Evolutionary conservation across 2,797 vertebrate species (phyloP).

Genomic region (Brachymystax lenok): DNA sequence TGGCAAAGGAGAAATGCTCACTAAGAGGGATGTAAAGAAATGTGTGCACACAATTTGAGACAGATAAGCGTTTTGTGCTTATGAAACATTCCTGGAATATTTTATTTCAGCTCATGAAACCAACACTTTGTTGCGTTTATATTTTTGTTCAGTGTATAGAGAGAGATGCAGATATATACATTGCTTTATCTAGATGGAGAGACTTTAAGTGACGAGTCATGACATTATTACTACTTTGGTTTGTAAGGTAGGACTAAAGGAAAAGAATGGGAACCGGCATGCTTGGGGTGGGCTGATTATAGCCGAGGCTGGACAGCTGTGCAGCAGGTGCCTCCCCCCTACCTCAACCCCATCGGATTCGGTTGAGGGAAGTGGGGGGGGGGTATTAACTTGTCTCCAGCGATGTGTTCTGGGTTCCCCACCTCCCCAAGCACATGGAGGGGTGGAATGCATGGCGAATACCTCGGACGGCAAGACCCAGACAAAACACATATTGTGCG

Average conservation of each 20-base stretch:
- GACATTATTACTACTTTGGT: background rate
- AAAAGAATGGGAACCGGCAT: background rate
- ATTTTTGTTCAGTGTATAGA: background rate
- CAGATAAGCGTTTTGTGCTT: too few species aligned
- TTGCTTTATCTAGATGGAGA: background rate
- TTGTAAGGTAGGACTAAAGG: background rate
- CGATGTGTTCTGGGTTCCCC: conserved; percentile 34
- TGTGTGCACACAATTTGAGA: too few species aligned
- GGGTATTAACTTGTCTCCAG: conserved; percentile 73
- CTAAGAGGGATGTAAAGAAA: too few species aligned
- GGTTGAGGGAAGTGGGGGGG: background rate
- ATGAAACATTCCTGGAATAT: too few species aligned
- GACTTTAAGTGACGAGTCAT: background rate
- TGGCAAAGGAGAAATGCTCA: too few species aligned
- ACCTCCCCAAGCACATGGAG: conserved; percentile 61
- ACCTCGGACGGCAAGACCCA: conserved; percentile 66
- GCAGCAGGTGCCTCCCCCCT: conserved; percentile 69
- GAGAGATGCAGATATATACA: background rate
- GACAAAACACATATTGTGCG: conserved; percentile 80
- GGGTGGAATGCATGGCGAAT: conserved; percentile 76
- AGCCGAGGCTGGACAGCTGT: conserved; percentile 57
- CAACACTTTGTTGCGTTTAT: too few species aligned
- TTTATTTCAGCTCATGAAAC: too few species aligned
- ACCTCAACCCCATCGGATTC: conserved; percentile 24
- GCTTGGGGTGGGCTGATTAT: background rate